Percentiles rank a stretch among this genome's conserved stretches.
These are phyloP conservation scores for Marronus borbonicus DNA, from an alignment of 2,888 invertebrate species.

Conservation along the genomic window DNA sequence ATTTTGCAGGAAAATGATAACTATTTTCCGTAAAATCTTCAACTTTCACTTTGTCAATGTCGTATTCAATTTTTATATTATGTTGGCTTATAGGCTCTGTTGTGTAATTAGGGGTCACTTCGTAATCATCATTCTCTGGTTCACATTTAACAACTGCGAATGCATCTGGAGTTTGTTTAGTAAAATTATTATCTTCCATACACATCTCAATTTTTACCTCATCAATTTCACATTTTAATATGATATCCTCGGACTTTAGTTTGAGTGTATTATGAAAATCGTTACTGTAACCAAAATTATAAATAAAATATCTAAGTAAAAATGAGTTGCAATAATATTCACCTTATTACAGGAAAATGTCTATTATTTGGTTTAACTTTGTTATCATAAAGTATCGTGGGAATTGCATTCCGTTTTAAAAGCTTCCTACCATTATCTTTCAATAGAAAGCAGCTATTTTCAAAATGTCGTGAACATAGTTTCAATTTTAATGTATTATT, in stretches of 20 bases:
- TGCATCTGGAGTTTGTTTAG: neutral
- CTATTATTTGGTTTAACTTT: neutral
- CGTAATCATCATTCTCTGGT: neutral
- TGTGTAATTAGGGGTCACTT: neutral
- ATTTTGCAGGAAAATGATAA: neutral
- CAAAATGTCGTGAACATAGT: slow-evolving; percentile 31
- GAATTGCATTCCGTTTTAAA: slow-evolving; percentile 16
- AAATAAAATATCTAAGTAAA: no score
- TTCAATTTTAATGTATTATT: slow-evolving; percentile 36
- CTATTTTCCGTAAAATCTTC: neutral
- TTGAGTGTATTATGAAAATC: neutral
- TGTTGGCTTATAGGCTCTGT: neutral
- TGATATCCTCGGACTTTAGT: neutral
- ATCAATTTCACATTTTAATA: slow-evolving; percentile 8
- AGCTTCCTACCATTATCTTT: slow-evolving; percentile 15
- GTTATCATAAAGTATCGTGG: neutral
- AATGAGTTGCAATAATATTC: no score
- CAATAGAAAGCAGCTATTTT: slow-evolving; percentile 17
- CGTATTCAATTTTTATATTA: neutral
- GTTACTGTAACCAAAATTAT: neutral
- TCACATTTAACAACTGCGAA: neutral
- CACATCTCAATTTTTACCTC: neutral
- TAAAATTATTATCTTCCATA: neutral
- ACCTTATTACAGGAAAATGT: no score
- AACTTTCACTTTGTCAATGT: neutral